Evolutionary conservation across 2,888 invertebrate species (phyloP), one percentile per base, ranked within the genome.

Genomic region (Mayetiola destructor): DNA sequence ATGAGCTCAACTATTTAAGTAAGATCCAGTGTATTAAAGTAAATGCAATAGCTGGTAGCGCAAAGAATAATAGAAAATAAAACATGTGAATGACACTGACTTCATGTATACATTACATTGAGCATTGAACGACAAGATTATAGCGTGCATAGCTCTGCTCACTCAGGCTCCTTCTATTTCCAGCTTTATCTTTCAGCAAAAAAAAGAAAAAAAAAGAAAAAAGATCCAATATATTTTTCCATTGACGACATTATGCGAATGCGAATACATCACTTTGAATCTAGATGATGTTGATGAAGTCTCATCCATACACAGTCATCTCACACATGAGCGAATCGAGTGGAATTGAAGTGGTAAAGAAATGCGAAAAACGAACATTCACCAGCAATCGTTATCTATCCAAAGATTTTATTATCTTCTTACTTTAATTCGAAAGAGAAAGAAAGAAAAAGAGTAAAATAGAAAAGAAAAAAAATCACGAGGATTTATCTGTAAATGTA

Each of bases 1-100:
- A 48, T 48, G 48, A 48, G 48, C 48, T 48, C 48, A 48, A 48
- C 48, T 48, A 48, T 48, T 48, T 27, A 48, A 48, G 48, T 48
- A 48, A 48, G 48, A 48, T 16, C 48, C 48, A 48, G 48, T 48
- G 48, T 48, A 48, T 48, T 48, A 48, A 27, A 48, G 27, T 27
- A 48, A 48, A 48, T 48, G 48, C 27, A n/a, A n/a, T n/a, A n/a
- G n/a, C n/a, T n/a, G n/a, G n/a, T n/a, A n/a, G n/a, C n/a, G n/a
- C n/a, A n/a, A n/a, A n/a, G n/a, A n/a, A n/a, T n/a, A n/a, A n/a
- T n/a, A n/a, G n/a, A n/a, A n/a, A n/a, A n/a, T n/a, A n/a, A n/a
- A 23, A 48, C 48, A 48, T 27, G n/a, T 27, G 48, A 48, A 48
- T 48, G 27, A 48, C 27, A 48, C 48, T 48, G 9, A 27, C 48